Conservation (phyloP, 2,797 vertebrate species). For the Sylvia borin region DNA sequence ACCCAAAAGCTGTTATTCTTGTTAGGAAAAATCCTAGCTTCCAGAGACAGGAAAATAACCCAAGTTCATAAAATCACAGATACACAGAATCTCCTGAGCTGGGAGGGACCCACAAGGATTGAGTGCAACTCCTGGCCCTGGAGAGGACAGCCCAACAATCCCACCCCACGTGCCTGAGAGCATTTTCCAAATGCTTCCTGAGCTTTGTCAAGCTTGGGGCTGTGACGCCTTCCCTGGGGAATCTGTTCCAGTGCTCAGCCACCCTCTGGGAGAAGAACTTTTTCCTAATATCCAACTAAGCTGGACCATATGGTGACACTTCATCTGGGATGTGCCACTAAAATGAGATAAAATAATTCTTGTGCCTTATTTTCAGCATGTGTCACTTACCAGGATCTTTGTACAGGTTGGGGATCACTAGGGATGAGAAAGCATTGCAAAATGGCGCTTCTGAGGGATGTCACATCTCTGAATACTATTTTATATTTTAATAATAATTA, state of each 20-base stretch:
- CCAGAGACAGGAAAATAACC: slow-evolving; percentile 36
- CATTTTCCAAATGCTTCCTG: neutral
- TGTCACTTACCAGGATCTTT: neutral
- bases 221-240: neutral
- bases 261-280: neutral
- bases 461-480: neutral
- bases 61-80: neutral
- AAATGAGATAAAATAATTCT: neutral
- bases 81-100: neutral
- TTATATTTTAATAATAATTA: neutral
- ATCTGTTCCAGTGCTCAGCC: neutral
- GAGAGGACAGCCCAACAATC: neutral
- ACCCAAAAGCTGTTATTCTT: neutral
- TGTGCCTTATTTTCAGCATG: slow-evolving; percentile 13
- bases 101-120: neutral
- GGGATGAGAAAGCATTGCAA: neutral
- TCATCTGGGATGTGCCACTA: neutral
- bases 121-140: neutral
- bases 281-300: neutral
- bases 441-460: neutral
- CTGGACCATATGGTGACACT: neutral
- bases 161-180: neutral
- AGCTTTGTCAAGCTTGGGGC: neutral
- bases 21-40: neutral
- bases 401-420: neutral